These are phyloP conservation scores for Oryzias celebensis DNA, from an alignment of 2,113 vertebrate species.

Conservation along the genomic window DNA sequence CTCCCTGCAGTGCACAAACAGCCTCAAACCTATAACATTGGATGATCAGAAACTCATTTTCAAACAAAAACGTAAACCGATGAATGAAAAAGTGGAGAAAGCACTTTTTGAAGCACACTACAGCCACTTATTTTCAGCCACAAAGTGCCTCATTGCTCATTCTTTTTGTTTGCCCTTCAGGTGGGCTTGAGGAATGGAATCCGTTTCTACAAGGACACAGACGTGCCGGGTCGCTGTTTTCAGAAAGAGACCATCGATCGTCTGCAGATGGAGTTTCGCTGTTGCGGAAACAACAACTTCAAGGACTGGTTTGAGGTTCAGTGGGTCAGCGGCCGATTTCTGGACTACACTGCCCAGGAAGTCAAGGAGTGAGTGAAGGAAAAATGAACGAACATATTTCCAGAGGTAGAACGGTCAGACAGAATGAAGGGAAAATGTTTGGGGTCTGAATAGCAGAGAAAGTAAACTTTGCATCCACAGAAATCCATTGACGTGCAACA, in stretches of 20 bases:
- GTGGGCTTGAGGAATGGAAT: slow-evolving; percentile 82
- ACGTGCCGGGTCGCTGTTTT: slow-evolving; percentile 83
- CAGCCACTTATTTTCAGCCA: not conserved
- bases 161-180: slow-evolving; percentile 42
- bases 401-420: not conserved
- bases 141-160: not conserved
- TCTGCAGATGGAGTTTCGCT: slow-evolving; percentile 83
- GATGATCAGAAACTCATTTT: too few relatives aligned
- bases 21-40: too few relatives aligned
- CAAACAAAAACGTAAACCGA: too few relatives aligned
- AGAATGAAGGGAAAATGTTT: not conserved
- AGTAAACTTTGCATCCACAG: slow-evolving; percentile 27
- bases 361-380: slow-evolving; percentile 83
- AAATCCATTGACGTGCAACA: slow-evolving; percentile 25
- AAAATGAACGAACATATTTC: not conserved
- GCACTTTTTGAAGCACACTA: not conserved
- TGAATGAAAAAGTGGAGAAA: too few relatives aligned
- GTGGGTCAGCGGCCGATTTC: slow-evolving; percentile 84
- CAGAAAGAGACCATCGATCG: slow-evolving; percentile 85
- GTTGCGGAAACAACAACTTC: slow-evolving; percentile 84
- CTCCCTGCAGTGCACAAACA: too few relatives aligned
- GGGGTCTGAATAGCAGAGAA: slow-evolving; percentile 13
- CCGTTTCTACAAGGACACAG: slow-evolving; percentile 85
- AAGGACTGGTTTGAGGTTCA: slow-evolving; percentile 87
- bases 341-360: slow-evolving; percentile 82